These are phyloP conservation scores for Spinibarbus caldwelli DNA, from an alignment of 2,797 vertebrate genomes.

Conservation along the genomic window DNA sequence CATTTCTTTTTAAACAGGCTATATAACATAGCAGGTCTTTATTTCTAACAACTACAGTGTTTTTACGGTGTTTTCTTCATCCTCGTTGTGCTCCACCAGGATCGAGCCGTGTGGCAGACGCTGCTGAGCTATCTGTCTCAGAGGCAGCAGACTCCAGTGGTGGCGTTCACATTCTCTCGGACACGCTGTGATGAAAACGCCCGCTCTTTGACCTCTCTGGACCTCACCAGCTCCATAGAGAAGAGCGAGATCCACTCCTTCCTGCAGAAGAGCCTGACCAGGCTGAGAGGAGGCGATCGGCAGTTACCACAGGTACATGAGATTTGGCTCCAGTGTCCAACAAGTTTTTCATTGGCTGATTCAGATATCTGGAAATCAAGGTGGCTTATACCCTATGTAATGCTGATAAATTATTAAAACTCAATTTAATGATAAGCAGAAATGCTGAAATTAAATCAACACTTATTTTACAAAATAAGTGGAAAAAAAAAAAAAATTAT, in stretches of 20 bases:
- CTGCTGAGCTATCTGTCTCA: slow-evolving; percentile 85
- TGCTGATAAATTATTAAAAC: background rate
- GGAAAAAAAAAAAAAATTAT: too few relatives aligned
- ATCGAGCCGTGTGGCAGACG: slow-evolving; percentile 87
- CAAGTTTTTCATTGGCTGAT: background rate
- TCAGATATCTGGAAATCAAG: background rate
- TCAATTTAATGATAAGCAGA: background rate
- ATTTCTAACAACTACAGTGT: background rate
- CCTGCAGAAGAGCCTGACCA: slow-evolving; percentile 88
- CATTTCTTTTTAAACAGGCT: background rate
- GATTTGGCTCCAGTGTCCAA: background rate
- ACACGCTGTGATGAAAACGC: slow-evolving; percentile 91
- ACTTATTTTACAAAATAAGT: background rate
- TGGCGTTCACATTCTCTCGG: slow-evolving; percentile 92
- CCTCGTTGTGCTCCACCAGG: slow-evolving; percentile 68
- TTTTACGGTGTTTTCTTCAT: background rate
- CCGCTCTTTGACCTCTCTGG: slow-evolving; percentile 84
- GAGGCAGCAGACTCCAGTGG: slow-evolving; percentile 89
- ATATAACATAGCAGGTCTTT: background rate
- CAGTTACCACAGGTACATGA: slow-evolving; percentile 80
- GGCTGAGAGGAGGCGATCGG: slow-evolving; percentile 86
- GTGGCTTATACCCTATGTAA: background rate
- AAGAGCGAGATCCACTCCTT: slow-evolving; percentile 91
- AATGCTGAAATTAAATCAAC: background rate
- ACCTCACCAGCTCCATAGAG: slow-evolving; percentile 85